These are phyloP conservation scores for Brotula barbata DNA, from an alignment of 2,797 vertebrate genomes.

Conservation along the genomic window DNA sequence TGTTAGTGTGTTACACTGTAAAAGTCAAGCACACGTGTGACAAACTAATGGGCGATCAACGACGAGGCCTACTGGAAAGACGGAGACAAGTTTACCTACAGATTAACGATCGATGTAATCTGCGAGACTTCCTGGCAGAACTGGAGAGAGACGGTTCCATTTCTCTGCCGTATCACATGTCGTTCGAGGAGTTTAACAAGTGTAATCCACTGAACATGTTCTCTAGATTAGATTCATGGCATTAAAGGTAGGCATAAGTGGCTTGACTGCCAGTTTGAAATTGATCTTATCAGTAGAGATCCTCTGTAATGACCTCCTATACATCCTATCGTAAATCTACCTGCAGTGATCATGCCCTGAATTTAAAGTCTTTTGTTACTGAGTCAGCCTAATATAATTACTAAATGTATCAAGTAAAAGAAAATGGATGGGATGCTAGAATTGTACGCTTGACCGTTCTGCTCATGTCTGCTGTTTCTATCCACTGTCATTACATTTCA, in stretches of 20 bases:
- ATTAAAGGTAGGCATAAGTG: not conserved
- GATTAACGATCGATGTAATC: too few relatives aligned
- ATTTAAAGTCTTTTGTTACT: constrained; percentile 13
- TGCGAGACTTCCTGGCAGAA: too few relatives aligned
- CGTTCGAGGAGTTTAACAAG: constrained; percentile 27
- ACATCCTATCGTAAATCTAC: constrained; percentile 28
- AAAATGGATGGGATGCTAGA: not conserved
- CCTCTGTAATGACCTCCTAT: constrained; percentile 16
- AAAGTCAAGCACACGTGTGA: too few relatives aligned
- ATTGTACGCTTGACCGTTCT: not conserved
- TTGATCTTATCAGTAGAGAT: constrained; percentile 27
- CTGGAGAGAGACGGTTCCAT: too few relatives aligned
- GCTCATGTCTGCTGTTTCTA: not conserved
- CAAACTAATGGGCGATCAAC: too few relatives aligned
- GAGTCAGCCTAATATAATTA: not conserved
- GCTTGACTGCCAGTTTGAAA: constrained; percentile 32
- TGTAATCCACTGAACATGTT: constrained; percentile 34
- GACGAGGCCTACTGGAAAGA: too few relatives aligned
- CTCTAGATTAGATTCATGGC: constrained; percentile 22
- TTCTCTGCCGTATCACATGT: constrained; percentile 5
- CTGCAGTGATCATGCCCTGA: constrained; percentile 23
- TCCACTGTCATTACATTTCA: too few relatives aligned
- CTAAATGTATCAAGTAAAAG: not conserved
- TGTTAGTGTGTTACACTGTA: too few relatives aligned
- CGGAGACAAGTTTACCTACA: too few relatives aligned